Base-by-base conservation (phyloP, 2,888 invertebrate genomes). In the Pomacea canaliculata region DNA sequence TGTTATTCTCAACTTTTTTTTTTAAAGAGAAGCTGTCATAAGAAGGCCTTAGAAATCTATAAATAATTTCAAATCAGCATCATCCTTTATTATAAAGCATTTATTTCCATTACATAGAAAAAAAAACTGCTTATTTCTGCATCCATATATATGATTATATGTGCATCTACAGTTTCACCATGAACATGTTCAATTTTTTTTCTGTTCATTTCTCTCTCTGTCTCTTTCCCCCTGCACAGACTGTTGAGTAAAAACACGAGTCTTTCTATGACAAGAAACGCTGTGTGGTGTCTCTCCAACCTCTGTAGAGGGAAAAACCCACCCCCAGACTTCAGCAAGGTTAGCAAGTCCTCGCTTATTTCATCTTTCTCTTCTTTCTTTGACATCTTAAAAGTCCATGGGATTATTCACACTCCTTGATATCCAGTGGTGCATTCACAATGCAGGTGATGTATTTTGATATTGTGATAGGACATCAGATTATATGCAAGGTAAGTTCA, bases 251-350 rank as follows among this genome's bases (percentile, higher is more conserved):
- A 95, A 91, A 94, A 94, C 78, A 94, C 94, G 73, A 85, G 88
- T 80, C 81, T 90, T 49, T 90, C 91, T 19, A 96, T 97, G 96
- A 96, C 95, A 48, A 94, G 97, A 82, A 98, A 98, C 92, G 97
- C 96, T n/a, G 98, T 98, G 2, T 99, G 99, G 99, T 96, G 98
- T 68, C 92, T 99, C 79, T 98, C 98, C 68, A 99, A 99, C 92
- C 93, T 99, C 83, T 99, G 98, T 91, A 94, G 99, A 88, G 98
- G 99, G 76, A 99, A 99, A 92, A 97, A 95, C 92, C 99, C 99
- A 63, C 95, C 97, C 0, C 97, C 98, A 10, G 96, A 96, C 88
- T 98, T 98, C 89, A 92, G 94, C 77, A 94, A 95, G 91, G 96
- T 96, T 82, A 81, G 73, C 75, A 56, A 56, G 51, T 56, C 51